Evolutionary conservation across 2,113 vertebrate genomes (phyloP), one percentile per base, ranked within the genome.

Genomic region (Paracanthobrama guichenoti): DNA sequence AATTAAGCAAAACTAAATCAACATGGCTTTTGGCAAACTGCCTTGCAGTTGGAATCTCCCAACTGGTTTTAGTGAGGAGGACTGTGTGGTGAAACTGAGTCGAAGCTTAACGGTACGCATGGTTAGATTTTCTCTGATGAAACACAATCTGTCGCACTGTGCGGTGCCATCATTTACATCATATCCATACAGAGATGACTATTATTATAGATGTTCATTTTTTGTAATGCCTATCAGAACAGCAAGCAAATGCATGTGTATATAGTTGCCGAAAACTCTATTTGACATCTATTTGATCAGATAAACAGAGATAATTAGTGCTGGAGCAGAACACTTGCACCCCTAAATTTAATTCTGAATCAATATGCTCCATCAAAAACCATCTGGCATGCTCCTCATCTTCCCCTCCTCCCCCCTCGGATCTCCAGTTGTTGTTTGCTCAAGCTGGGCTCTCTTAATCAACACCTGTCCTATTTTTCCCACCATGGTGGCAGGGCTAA

Each of bases 391-490:
- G 28, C 46, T 76, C 64, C 83, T 85, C 60, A 48, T 76, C 67
- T 62, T n/a, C n/a, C 16, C 28, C 64, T 31, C 44, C 69, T 8
- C n/a, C 22, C 1, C 6, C 3, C n/a, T 84, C 60, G 46, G 76
- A 88, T 88, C 78, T 72, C 84, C 89, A 90, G 89, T 90, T 88
- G 89, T 90, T 90, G 81, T 85, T 85, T 83, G 84, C 79, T 77
- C 89, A 90, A 85, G 82, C 86, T 87, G 86, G 83, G 86, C 79
- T 89, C 85, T 89, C 83, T 90, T 87, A 87, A 89, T 89, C 87
- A 89, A 89, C 88, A 94, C 94, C 93, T 94, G 92, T 93, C 93
- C 93, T 87, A 92, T 94, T 93, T 93, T 93, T 93, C 91, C 90
- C 87, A 78, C 84, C 87, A 85, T 90, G 90, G 90, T 93, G 90